These are phyloP conservation scores for Eumaeus atala DNA, from an alignment of 1,140 invertebrate genomes.

Conservation along the genomic window DNA sequence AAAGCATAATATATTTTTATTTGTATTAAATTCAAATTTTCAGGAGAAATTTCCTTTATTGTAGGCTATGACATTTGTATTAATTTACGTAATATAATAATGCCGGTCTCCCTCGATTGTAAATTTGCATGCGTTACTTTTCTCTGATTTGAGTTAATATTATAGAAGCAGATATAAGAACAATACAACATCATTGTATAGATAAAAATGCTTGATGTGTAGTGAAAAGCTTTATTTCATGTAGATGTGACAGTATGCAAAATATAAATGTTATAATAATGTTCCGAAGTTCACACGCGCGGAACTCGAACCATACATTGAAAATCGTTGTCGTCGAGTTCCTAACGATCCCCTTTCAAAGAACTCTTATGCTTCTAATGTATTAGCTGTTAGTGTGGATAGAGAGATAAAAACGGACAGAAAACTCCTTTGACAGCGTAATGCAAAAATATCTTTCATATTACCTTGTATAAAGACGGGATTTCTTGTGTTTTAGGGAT, in stretches of 20 bases:
- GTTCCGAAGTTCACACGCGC: slow-evolving; percentile 1
- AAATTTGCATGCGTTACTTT: too few species aligned
- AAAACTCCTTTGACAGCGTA: slow-evolving; percentile 12
- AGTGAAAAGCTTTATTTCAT: too few species aligned
- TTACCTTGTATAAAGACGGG: not conserved
- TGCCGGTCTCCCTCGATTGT: too few species aligned
- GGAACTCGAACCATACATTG: not conserved
- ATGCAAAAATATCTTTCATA: slow-evolving; percentile 14
- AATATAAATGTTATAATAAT: not conserved
- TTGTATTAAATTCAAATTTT: too few species aligned
- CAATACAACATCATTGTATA: too few species aligned
- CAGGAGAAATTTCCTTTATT: too few species aligned
- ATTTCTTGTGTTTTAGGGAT: not conserved
- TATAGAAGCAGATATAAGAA: too few species aligned
- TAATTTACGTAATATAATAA: too few species aligned
- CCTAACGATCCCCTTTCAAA: slow-evolving; percentile 19
- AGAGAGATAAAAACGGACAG: slow-evolving; percentile 14
- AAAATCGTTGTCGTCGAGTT: slow-evolving; percentile 18
- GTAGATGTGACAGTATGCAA: not conserved
- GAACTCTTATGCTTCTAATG: slow-evolving; percentile 18
- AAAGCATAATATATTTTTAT: too few species aligned
- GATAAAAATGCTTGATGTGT: too few species aligned
- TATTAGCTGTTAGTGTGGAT: slow-evolving; percentile 18
- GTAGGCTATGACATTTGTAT: too few species aligned
- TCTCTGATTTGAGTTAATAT: too few species aligned